These are phyloP conservation scores for Hoplodrina blanda DNA, from an alignment of 2,888 invertebrate species.

Conservation along the genomic window DNA sequence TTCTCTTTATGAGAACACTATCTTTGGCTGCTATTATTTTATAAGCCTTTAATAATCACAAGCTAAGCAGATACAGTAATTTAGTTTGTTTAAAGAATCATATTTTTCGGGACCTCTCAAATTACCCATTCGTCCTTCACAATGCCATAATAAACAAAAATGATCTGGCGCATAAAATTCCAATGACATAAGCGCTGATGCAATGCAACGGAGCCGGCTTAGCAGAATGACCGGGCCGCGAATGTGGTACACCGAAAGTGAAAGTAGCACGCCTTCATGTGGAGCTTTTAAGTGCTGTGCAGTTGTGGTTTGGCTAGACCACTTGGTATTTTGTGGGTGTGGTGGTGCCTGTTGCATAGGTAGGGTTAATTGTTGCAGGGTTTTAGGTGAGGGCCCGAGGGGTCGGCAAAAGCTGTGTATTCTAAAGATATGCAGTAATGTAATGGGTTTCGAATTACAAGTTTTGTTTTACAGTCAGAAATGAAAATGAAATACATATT, in stretches of 20 bases:
- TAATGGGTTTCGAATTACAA: too few species aligned
- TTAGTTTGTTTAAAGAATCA: neutral
- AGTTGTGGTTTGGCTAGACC: constrained; percentile 33
- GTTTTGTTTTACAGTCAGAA: neutral
- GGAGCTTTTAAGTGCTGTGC: constrained; percentile 60
- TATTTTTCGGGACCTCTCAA: neutral
- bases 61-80: neutral
- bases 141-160: constrained; percentile 70
- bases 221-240: constrained; percentile 72
- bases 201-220: constrained; percentile 75
- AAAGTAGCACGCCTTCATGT: constrained; percentile 79
- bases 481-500: too few species aligned
- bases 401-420: too few species aligned
- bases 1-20: too few species aligned
- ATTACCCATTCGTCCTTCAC: constrained; percentile 79
- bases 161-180: constrained; percentile 73
- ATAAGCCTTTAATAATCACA: too few species aligned
- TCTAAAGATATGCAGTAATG: too few species aligned
- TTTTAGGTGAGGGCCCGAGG: too few species aligned
- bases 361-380: neutral
- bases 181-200: constrained; percentile 81
- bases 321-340: neutral
- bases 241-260: constrained; percentile 84
- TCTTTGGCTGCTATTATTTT: too few species aligned
- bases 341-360: neutral